Percentiles rank a stretch among this genome's conserved stretches.
Evolutionary conservation across 2,113 vertebrate species (phyloP).

Genomic region (Cynoglossus semilaevis): DNA sequence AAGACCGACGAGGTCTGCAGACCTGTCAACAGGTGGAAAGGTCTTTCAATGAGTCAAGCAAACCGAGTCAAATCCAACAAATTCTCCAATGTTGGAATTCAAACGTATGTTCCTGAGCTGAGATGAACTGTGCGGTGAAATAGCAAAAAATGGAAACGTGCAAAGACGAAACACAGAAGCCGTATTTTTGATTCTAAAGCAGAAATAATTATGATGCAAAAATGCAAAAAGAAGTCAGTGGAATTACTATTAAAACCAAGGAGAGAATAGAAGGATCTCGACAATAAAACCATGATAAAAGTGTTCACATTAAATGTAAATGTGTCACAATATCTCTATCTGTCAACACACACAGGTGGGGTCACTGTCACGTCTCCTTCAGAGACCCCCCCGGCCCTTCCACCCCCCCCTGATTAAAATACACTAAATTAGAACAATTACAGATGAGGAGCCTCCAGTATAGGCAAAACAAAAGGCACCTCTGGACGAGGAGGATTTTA

Average conservation of each 20-base stretch:
- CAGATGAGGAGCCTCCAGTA: neutral
- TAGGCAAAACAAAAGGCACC: neutral
- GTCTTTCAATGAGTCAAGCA: too few relatives aligned
- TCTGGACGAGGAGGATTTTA: neutral
- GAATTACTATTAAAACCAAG: too few relatives aligned
- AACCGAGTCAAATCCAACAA: too few relatives aligned
- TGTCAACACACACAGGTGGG: neutral
- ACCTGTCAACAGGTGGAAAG: constrained; percentile 51
- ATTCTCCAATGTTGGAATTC: too few relatives aligned
- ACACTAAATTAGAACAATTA: constrained; percentile 7
- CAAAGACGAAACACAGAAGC: too few relatives aligned
- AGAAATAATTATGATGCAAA: neutral
- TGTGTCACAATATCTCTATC: neutral
- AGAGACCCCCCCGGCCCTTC: neutral
- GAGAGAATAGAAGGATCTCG: too few relatives aligned
- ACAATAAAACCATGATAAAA: too few relatives aligned
- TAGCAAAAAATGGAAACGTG: too few relatives aligned
- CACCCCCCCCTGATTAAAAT: neutral
- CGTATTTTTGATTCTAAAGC: too few relatives aligned
- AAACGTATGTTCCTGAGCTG: too few relatives aligned
- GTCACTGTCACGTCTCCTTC: too few relatives aligned
- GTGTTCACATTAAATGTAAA: neutral
- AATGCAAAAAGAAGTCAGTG: neutral
- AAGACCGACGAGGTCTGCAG: constrained; percentile 5
- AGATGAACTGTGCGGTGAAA: too few relatives aligned